Evolutionary conservation across 2,888 invertebrate genomes (phyloP).

Genomic region (Invenusta paracnida): DNA sequence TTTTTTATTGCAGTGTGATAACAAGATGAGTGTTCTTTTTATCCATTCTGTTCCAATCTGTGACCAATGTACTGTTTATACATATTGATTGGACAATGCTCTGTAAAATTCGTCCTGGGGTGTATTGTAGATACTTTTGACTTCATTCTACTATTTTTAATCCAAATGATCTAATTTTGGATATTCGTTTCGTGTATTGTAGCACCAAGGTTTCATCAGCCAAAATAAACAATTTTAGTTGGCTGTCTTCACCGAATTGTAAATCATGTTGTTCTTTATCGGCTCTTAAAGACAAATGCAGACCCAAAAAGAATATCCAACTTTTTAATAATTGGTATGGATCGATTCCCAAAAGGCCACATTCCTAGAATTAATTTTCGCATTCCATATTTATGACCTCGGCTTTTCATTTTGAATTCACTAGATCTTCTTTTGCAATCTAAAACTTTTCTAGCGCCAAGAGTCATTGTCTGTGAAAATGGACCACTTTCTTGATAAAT

Average conservation of each 20-base stretch:
- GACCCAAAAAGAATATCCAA: neutral
- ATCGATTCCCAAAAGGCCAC: neutral
- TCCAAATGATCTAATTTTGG: neutral
- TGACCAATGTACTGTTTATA: neutral
- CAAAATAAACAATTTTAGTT: neutral
- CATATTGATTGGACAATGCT: too few relatives aligned
- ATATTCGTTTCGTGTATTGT: neutral
- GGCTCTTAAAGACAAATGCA: neutral
- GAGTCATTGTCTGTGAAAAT: too few relatives aligned
- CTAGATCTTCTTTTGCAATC: neutral
- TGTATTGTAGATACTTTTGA: neutral
- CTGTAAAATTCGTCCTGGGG: too few relatives aligned
- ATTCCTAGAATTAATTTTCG: neutral
- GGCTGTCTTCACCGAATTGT: neutral
- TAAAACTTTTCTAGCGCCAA: too few relatives aligned
- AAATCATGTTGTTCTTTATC: neutral
- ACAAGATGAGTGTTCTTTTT: too few relatives aligned
- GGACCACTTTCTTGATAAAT: too few relatives aligned
- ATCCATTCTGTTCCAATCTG: too few relatives aligned
- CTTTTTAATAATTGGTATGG: neutral
- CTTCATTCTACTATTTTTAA: neutral
- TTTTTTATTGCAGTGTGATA: neutral
- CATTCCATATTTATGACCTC: neutral
- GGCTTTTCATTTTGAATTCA: neutral
- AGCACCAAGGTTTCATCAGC: neutral